Percentiles rank a stretch among this genome's conserved stretches.
These are phyloP conservation scores for Spodoptera frugiperda DNA, from an alignment of 1,140 invertebrate genomes.

Conservation along the genomic window DNA sequence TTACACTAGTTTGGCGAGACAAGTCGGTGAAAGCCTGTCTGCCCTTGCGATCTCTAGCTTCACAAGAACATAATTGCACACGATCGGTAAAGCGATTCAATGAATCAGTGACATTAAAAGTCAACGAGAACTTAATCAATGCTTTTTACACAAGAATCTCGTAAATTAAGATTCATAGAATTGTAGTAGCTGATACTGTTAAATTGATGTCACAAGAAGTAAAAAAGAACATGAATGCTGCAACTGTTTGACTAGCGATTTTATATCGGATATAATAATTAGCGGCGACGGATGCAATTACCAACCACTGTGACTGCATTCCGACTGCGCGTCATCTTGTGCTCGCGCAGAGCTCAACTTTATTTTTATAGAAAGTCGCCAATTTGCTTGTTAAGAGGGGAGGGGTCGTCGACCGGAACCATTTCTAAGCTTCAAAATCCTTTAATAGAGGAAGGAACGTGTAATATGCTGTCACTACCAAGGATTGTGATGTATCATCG, in stretches of 20 bases:
- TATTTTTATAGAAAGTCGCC: conserved; percentile 82
- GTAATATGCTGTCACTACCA: conserved; percentile 53
- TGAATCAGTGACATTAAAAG: conserved; percentile 67
- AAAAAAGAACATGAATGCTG: conserved; percentile 23
- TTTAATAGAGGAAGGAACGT: conserved; percentile 68
- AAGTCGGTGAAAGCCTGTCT: conserved; percentile 80
- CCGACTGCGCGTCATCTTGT: conserved; percentile 64
- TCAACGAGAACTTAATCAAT: conserved; percentile 56
- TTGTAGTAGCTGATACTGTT: conserved; percentile 5
- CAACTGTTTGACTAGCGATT: conserved; percentile 44
- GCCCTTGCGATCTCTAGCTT: conserved; percentile 81
- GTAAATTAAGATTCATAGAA: conserved; percentile 39
- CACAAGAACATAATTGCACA: conserved; percentile 77
- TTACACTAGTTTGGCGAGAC: conserved; percentile 59
- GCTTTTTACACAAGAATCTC: conserved; percentile 45
- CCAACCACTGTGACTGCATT: conserved; percentile 57
- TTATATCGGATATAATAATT: conserved; percentile 61
- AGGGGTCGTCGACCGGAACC: conserved; percentile 76
- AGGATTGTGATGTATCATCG: conserved; percentile 30
- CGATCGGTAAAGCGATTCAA: conserved; percentile 74
- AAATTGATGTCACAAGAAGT: conserved; percentile 14
- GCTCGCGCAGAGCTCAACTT: conserved; percentile 67
- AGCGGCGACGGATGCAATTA: conserved; percentile 58
- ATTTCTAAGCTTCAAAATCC: conserved; percentile 66
- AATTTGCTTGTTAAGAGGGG: conserved; percentile 67